These are phyloP conservation scores for Pentalonia nigronervosa DNA, from an alignment of 1,140 invertebrate genomes.

Conservation along the genomic window DNA sequence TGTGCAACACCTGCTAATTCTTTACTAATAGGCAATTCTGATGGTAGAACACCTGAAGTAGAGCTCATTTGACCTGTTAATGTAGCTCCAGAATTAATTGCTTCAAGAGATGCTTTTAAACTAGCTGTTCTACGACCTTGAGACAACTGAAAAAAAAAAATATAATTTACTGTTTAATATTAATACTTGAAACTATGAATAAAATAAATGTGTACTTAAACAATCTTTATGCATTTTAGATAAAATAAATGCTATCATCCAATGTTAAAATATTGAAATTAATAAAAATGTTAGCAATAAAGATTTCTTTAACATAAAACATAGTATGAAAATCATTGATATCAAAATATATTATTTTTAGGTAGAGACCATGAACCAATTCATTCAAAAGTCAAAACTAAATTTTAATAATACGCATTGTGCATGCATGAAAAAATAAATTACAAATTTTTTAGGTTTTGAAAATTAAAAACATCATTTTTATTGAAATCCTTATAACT, in stretches of 20 bases:
- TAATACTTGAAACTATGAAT: background rate
- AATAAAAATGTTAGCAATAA: background rate
- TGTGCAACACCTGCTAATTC: conserved; percentile 80
- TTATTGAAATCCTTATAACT: too few species aligned
- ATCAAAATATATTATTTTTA: too few species aligned
- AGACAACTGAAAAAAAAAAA: conserved; percentile 75
- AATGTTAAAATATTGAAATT: background rate
- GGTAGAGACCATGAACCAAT: too few species aligned
- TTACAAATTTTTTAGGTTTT: too few species aligned
- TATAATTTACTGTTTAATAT: conserved; percentile 17
- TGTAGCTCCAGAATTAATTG: conserved; percentile 68
- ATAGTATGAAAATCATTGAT: too few species aligned
- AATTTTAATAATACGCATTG: too few species aligned
- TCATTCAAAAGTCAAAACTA: too few species aligned
- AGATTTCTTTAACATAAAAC: background rate
- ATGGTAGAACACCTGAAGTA: conserved; percentile 64
- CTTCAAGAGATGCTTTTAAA: conserved; percentile 93
- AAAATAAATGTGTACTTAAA: background rate
- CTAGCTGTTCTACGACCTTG: conserved; percentile 92
- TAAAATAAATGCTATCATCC: too few species aligned
- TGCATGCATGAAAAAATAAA: too few species aligned
- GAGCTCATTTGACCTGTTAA: conserved; percentile 64
- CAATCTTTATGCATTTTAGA: background rate
- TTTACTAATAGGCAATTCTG: conserved; percentile 66
- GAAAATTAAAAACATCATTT: too few species aligned